Evolutionary conservation across 2,113 vertebrate genomes (phyloP), one percentile per base, ranked within the genome.

Genomic region (Cyphotilapia sp.): DNA sequence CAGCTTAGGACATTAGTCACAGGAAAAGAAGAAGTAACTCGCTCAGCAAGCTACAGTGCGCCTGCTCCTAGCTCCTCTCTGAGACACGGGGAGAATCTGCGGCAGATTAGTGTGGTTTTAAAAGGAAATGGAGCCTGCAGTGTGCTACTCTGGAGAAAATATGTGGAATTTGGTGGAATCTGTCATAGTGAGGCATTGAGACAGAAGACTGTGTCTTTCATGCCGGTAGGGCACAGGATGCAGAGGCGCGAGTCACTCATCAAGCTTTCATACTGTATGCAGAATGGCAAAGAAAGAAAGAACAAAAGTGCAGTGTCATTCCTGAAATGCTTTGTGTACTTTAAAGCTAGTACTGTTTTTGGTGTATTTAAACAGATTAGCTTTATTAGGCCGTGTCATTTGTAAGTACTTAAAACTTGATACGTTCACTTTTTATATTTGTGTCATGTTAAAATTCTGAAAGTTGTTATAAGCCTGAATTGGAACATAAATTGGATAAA

Each of bases 1-100:
- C 47, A 86, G 84, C 88, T 95, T 88, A 91, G 85, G 83, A 91
- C 88, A 91, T 94, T 94, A 91, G 93, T 95, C 94, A 93, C 51
- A 51, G 91, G 45, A 80, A 80, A 85, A 87, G 54, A 29, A 86
- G 84, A 84, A 71, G 88, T 57, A 92, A 84, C 84, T 88, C 86
- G 88, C 86, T 88, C 88, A 40, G 85, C 84, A 10, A 57, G 49
- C 59, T 33, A 27, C 74, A 63, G 49, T 35, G 11, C n/a, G 86
- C 71, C 76, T 42, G 38, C 45, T 90, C 56, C 35, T 9, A 51
- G 74, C 85, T 76, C 85, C 86, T 90, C 40, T 59, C 63, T 45
- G 27, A 83, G 71, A 87, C 56, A 31, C 3, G n/a, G 61, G 66
- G 63, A 83, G 80, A 66, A 87, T 87, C 80, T 90, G 78, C 27